Conservation (phyloP, 2,797 vertebrate species). For the Tenualosa ilisha region DNA sequence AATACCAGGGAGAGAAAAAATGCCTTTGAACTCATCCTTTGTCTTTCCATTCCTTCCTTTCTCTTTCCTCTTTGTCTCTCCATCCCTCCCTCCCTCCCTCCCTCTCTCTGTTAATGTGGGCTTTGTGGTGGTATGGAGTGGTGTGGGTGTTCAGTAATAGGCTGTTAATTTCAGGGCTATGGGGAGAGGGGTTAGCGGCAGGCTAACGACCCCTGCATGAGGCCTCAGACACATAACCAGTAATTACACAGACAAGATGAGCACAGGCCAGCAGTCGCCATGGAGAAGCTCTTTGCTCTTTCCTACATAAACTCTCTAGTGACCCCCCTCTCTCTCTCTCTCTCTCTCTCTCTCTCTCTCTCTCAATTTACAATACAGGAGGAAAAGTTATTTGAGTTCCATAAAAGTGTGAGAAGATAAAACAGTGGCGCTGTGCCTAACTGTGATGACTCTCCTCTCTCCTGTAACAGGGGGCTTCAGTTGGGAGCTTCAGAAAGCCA, state of each 20-base stretch:
- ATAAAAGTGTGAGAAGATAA: no score
- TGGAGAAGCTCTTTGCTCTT: not conserved
- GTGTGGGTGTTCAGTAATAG: not conserved
- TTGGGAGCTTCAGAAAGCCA: no score
- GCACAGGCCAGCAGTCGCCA: not conserved
- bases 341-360: not conserved
- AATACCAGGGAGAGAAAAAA: no score
- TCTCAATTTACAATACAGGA: not conserved
- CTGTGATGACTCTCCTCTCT: no score
- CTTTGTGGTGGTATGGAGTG: not conserved
- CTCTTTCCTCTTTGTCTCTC: not conserved
- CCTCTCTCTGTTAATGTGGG: not conserved
- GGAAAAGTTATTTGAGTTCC: no score
- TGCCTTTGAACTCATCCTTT: not conserved
- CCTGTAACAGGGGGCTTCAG: no score
- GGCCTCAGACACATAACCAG: not conserved
- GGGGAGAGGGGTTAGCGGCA: not conserved
- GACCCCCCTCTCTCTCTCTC: not conserved
- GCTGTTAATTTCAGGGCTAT: not conserved
- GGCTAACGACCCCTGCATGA: constrained; percentile 1
- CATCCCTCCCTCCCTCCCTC: not conserved
- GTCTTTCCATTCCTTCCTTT: no score
- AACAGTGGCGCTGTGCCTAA: no score
- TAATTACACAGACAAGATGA: not conserved
- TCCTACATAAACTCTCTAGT: not conserved